Evolutionary conservation across 2,888 invertebrate species (phyloP).

Genomic region (Drosophila mimica): DNA sequence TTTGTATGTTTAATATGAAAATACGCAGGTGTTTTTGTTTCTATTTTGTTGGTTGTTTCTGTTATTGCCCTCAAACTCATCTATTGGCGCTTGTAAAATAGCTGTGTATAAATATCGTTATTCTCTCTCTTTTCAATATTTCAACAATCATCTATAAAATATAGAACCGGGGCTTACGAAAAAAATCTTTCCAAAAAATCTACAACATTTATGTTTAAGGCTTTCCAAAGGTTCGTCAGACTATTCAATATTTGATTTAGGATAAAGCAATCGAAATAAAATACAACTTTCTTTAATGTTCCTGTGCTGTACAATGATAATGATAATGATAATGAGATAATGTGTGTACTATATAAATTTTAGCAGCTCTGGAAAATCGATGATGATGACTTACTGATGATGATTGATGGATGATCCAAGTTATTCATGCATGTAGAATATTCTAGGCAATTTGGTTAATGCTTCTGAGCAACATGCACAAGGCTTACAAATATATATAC

Average conservation of each 20-base stretch:
- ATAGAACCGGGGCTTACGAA: slow-evolving; percentile 47
- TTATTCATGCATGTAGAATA: slow-evolving; percentile 50
- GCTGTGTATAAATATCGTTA: slow-evolving; percentile 50
- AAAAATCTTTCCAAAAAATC: slow-evolving; percentile 53
- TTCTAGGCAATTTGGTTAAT: slow-evolving; percentile 63
- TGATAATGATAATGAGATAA: slow-evolving; percentile 22
- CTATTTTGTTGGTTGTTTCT: slow-evolving; percentile 1
- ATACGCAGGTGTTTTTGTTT: slow-evolving; percentile 36
- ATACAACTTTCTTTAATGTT: slow-evolving; percentile 15
- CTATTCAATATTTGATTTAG: slow-evolving; percentile 53
- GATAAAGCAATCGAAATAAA: slow-evolving; percentile 21
- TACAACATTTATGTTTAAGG: slow-evolving; percentile 66
- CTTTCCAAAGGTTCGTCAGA: slow-evolving; percentile 68
- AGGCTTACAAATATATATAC: slow-evolving; percentile 31
- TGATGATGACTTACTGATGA: slow-evolving; percentile 11
- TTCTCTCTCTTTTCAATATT: slow-evolving; percentile 10
- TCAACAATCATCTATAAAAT: slow-evolving; percentile 37
- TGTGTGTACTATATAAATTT: slow-evolving; percentile 16
- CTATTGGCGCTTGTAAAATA: slow-evolving; percentile 62
- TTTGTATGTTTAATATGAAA: slow-evolving; percentile 69
- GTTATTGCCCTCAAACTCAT: slow-evolving; percentile 20
- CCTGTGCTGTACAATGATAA: slow-evolving; percentile 16
- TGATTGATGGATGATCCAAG: slow-evolving; percentile 19
- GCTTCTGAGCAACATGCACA: slow-evolving; percentile 62
- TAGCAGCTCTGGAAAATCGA: slow-evolving; percentile 23